A percentile compares a stretch with the other conserved stretches of the same genome.
These are phyloP conservation scores for Troides helena DNA, from an alignment of 2,888 invertebrate genomes.

Conservation along the genomic window DNA sequence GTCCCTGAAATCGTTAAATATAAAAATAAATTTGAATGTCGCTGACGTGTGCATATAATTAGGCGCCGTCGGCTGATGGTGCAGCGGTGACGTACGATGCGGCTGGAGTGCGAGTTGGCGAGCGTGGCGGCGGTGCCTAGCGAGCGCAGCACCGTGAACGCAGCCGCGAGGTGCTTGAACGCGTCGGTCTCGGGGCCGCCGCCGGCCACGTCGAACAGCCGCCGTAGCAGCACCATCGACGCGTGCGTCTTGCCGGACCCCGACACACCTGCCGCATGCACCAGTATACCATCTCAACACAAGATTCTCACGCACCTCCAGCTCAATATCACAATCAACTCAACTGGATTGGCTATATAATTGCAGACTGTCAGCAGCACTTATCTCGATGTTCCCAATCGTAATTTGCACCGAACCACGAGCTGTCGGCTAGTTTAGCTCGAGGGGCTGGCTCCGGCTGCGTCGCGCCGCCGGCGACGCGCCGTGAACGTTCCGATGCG, in stretches of 20 bases:
- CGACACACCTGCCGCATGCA: conserved; percentile 83
- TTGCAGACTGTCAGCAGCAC: too few species aligned
- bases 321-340: too few species aligned
- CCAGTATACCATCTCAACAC: background rate
- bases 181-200: conserved; percentile 97
- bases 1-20: conserved; percentile 82
- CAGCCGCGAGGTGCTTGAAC: conserved; percentile 96
- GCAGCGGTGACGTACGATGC: conserved; percentile 84
- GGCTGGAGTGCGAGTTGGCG: conserved; percentile 94
- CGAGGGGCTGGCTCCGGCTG: too few species aligned
- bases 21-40: background rate
- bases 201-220: conserved; percentile 95
- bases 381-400: too few species aligned
- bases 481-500: too few species aligned
- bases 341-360: too few species aligned
- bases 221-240: conserved; percentile 93
- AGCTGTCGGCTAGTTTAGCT: too few species aligned
- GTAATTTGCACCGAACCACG: too few species aligned
- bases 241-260: conserved; percentile 97
- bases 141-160: conserved; percentile 95
- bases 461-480: too few species aligned
- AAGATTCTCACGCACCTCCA: too few species aligned
- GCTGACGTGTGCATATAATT: background rate
- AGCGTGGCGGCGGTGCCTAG: conserved; percentile 95
- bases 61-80: background rate